A percentile compares a stretch with the other conserved stretches of the same genome.
Evolutionary conservation across 2,888 invertebrate species (phyloP).

Genomic region (Metopia argyrocephala): DNA sequence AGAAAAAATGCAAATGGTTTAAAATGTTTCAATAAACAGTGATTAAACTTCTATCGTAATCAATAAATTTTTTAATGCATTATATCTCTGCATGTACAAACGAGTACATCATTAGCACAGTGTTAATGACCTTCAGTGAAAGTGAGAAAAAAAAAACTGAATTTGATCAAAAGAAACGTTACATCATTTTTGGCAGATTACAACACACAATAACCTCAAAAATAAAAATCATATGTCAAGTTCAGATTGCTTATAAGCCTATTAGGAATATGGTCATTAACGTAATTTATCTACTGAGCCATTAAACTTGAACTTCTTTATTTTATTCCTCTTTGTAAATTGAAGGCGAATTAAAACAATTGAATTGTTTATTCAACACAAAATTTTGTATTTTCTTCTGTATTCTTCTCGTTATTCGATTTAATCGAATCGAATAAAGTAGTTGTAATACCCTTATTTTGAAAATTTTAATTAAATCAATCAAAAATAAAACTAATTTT

Average conservation of each 20-base stretch:
- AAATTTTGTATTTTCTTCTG: neutral
- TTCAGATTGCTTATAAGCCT: conserved; percentile 37
- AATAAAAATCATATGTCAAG: neutral
- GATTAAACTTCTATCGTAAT: conserved; percentile 22
- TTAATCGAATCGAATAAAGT: neutral
- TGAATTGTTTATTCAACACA: conserved; percentile 5
- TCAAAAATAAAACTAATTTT: neutral
- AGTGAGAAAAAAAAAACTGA: conserved; percentile 19
- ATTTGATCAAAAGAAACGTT: conserved; percentile 50
- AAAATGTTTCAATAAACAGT: conserved; percentile 8
- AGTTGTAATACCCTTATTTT: no score
- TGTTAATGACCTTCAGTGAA: conserved; percentile 66
- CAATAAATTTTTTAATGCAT: conserved; percentile 20
- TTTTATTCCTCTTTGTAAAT: no score
- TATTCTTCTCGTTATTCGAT: neutral
- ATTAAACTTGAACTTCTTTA: conserved; percentile 56
- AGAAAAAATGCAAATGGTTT: conserved; percentile 1
- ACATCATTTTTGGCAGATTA: conserved; percentile 63
- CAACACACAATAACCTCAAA: conserved; percentile 59
- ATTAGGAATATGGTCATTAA: conserved; percentile 10
- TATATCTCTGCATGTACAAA: no score
- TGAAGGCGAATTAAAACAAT: neutral
- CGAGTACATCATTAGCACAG: conserved; percentile 14
- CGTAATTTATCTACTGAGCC: conserved; percentile 8
- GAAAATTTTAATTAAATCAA: no score